Evolutionary conservation across 2,113 vertebrate genomes (phyloP), one percentile per base, ranked within the genome.

Genomic region (Coryphaenoides rupestris): DNA sequence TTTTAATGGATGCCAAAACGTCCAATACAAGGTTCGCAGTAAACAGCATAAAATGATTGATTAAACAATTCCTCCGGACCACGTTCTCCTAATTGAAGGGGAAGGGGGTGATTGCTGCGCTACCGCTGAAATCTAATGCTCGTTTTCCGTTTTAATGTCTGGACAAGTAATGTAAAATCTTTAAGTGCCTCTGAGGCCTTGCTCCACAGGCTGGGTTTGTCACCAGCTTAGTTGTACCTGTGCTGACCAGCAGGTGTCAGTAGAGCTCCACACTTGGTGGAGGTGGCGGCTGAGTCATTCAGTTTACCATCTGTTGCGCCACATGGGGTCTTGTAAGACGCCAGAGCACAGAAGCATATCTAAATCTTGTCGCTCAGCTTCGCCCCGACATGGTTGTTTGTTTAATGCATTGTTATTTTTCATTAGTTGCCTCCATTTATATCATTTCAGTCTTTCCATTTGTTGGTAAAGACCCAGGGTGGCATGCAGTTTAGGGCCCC

Each of bases 271-370:
- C 12, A 56, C 22, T 75, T 65, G 65, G 9, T 23, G 3, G 5
- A 16, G 17, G 19, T 55, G 0, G 49, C 0, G 66, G 69, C 76
- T 77, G 79, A 82, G 77, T 84, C 80, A 82, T 63, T 65, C 50
- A 72, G 73, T 75, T 80, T 75, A 77, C 73, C 82, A 84, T 87
- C 85, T 85, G 85, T 81, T 83, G 83, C 80, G 64, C 74, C 62
- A 79, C 70, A 63, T 68, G 74, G 76, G 73, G 54, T 74, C 79
- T 72, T 62, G 10, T 50, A 72, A 79, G 72, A 80, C 60, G 76
- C 60, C 78, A 79, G 67, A 75, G 65, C 64, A 40, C n/a, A 67
- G 65, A 78, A 68, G 73, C 46, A 70, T 53, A 75, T 63, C 73
- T 60, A 73, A 79, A 69, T 77, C 79, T 74, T 63, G 69, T 69